Conservation (phyloP, 2,797 vertebrate genomes). For the Vespertilio murinus region DNA sequence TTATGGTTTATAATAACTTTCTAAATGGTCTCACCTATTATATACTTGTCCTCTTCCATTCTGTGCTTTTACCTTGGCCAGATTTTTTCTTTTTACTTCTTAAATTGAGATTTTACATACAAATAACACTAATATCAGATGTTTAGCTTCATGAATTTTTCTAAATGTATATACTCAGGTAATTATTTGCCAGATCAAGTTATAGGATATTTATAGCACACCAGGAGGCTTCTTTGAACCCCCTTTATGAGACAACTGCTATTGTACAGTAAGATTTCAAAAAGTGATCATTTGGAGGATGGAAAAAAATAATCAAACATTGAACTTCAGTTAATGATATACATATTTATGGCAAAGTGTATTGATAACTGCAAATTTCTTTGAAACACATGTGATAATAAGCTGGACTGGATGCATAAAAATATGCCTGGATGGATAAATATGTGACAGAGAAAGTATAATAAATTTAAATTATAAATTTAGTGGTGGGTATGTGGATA, state of each 20-base stretch:
- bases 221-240: neutral
- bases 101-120: neutral
- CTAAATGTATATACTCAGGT: neutral
- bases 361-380: neutral
- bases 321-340: neutral
- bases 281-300: neutral
- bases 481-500: neutral
- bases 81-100: neutral
- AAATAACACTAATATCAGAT: neutral
- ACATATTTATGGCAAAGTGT: neutral
- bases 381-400: constrained; percentile 15
- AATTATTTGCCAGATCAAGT: neutral
- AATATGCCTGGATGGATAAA: neutral
- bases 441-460: neutral
- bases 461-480: neutral
- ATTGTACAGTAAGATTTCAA: neutral
- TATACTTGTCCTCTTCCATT: neutral
- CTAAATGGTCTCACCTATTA: neutral
- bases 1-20: neutral
- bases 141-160: neutral
- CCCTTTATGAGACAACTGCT: neutral
- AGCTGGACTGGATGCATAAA: neutral
- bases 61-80: neutral
- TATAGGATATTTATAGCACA: neutral
- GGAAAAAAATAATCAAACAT: neutral